These are phyloP conservation scores for Crepidodera aurea DNA, from an alignment of 2,888 invertebrate species.

Conservation along the genomic window DNA sequence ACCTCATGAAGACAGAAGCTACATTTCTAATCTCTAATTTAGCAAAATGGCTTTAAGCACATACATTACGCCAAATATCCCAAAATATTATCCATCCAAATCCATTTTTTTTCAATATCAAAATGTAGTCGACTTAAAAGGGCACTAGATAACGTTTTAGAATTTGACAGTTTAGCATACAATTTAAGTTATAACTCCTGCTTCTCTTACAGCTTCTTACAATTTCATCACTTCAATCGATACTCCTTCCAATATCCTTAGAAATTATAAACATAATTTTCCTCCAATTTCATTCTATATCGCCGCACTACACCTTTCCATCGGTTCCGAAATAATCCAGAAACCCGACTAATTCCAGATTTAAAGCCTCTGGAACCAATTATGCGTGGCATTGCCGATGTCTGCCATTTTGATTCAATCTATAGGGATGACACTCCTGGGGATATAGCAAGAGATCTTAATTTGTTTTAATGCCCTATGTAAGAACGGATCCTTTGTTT, in stretches of 20 bases:
- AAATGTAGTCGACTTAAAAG: no score
- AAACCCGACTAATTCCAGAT: conserved; percentile 52
- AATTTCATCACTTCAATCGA: background rate
- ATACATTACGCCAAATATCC: no score
- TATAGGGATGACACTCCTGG: conserved; percentile 70
- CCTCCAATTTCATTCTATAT: conserved; percentile 51
- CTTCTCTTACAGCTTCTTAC: no score
- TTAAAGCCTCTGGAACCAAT: conserved; percentile 58
- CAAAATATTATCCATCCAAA: no score
- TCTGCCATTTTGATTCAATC: conserved; percentile 66
- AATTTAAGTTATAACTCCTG: no score
- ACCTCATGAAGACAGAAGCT: no score
- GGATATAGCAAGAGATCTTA: conserved; percentile 56
- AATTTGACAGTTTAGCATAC: no score
- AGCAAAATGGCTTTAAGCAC: no score
- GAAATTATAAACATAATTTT: conserved; percentile 47
- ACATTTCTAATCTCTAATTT: no score
- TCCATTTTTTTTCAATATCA: no score
- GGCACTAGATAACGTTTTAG: no score
- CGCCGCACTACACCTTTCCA: conserved; percentile 43
- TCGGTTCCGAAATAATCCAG: conserved; percentile 37
- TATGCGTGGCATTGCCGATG: conserved; percentile 57
- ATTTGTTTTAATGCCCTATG: conserved; percentile 57
- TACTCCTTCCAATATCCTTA: conserved; percentile 1
- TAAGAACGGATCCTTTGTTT: conserved; percentile 42